Percentiles rank a stretch among this genome's conserved stretches.
Conservation (phyloP, 2,888 invertebrate species). For the Masnerella sp. region DNA sequence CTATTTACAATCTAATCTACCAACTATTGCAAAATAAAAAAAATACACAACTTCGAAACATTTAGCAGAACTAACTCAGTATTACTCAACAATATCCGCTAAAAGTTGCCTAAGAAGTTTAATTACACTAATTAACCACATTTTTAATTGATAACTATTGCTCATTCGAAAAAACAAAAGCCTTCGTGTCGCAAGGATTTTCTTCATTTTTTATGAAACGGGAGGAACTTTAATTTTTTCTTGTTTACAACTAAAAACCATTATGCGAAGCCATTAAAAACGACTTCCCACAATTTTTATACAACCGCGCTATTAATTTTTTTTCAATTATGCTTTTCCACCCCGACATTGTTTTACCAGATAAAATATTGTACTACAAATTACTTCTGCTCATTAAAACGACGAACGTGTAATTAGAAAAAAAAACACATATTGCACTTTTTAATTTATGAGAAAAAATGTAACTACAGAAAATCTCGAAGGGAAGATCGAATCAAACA, state of each 20-base stretch:
- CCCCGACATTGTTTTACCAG: not conserved
- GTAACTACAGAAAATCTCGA: not conserved
- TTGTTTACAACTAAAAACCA: not conserved
- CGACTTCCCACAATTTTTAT: not conserved
- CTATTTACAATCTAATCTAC: too few relatives aligned
- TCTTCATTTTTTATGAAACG: not conserved
- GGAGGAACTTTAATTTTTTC: not conserved
- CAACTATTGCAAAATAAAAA: too few relatives aligned
- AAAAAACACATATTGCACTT: not conserved
- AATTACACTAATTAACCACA: not conserved
- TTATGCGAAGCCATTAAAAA: not conserved
- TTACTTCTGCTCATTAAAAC: conserved; percentile 6
- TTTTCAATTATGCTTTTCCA: conserved; percentile 10
- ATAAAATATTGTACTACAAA: conserved; percentile 24
- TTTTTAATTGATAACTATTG: not conserved
- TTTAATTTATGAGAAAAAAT: not conserved
- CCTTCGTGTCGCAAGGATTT: not conserved
- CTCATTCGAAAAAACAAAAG: too few relatives aligned
- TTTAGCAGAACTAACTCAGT: too few relatives aligned
- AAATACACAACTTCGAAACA: too few relatives aligned
- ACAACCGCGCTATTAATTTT: conserved; percentile 9
- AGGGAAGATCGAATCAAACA: not conserved
- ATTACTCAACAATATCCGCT: not conserved
- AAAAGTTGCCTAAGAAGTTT: not conserved
- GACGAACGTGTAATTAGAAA: conserved; percentile 13